A percentile compares a stretch with the other conserved stretches of the same genome.
phyloP scores from a whole-genome alignment of 2,797 vertebrate genomes.

The Cirrhinus molitorella region DNA sequence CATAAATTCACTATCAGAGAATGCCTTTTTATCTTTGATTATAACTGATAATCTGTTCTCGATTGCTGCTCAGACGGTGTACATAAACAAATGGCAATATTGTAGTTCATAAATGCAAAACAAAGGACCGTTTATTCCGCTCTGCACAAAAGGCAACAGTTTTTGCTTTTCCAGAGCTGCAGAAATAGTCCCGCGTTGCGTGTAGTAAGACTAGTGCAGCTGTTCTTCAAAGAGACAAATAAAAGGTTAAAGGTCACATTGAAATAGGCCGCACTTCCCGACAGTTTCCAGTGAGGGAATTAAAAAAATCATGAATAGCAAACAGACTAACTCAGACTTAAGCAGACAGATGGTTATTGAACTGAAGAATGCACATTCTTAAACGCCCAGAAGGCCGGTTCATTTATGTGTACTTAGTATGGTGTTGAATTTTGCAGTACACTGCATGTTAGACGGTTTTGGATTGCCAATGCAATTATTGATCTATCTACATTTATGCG shows the following conservation, averaged over 20 bases:
- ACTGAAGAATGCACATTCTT: background rate
- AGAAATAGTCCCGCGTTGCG: background rate
- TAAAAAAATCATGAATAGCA: conserved; percentile 1
- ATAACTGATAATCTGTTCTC: background rate
- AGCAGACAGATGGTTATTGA: conserved; percentile 14
- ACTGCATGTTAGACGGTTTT: background rate
- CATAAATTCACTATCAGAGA: background rate
- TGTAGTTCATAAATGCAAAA: background rate
- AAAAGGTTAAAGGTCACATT: conserved; percentile 64
- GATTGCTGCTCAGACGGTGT: background rate
- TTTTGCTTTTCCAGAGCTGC: conserved; percentile 11
- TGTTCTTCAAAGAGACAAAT: conserved; percentile 28
- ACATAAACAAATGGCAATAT: background rate
- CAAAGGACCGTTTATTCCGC: background rate
- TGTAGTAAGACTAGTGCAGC: conserved; percentile 30
- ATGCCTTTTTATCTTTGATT: background rate
- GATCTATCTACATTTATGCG: background rate
- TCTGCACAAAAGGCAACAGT: background rate
- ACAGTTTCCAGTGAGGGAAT: conserved; percentile 23
- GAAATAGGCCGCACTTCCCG: conserved; percentile 2
- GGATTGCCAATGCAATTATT: background rate
- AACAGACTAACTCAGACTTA: conserved; percentile 1
- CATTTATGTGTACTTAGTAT: background rate
- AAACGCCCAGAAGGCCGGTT: background rate
- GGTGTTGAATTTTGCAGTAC: background rate